Conservation (phyloP, 2,797 vertebrate species). For the Sebastiscus tertius region DNA sequence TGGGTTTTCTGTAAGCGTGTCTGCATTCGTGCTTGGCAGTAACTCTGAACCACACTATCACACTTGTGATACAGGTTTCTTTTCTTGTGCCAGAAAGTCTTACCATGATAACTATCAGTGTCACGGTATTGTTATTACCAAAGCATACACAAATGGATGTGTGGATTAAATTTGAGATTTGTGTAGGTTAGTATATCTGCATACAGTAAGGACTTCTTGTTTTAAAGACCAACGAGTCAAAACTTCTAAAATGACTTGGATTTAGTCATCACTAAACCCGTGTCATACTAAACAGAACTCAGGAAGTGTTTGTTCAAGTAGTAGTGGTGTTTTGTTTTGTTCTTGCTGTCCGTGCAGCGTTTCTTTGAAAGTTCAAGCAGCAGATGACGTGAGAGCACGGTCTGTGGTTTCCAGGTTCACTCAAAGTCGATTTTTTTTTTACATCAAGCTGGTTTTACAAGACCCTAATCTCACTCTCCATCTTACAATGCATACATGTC, state of each 20-base stretch:
- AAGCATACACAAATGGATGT: neutral
- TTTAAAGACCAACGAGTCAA: neutral
- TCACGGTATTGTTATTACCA: neutral
- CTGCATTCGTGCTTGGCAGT: neutral
- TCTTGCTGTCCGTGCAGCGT: neutral
- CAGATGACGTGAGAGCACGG: conserved; percentile 36
- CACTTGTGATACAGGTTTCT: neutral
- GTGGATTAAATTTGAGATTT: neutral
- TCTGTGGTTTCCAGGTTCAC: conserved; percentile 63
- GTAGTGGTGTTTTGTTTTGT: neutral
- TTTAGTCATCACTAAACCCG: conserved; percentile 8
- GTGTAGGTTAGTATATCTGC: neutral
- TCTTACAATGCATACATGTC: neutral
- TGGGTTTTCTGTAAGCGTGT: neutral
- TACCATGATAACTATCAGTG: neutral
- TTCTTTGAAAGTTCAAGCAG: conserved; percentile 35
- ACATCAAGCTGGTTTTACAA: conserved; percentile 21
- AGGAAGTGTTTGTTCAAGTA: neutral
- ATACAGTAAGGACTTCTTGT: neutral
- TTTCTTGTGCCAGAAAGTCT: neutral
- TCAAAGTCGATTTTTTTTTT: conserved; percentile 37
- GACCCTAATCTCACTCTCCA: conserved; percentile 3
- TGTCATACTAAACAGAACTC: neutral
- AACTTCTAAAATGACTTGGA: neutral
- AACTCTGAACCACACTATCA: neutral